Conservation (phyloP, 2,888 invertebrate species). For the Tolmerus cingulatus region DNA sequence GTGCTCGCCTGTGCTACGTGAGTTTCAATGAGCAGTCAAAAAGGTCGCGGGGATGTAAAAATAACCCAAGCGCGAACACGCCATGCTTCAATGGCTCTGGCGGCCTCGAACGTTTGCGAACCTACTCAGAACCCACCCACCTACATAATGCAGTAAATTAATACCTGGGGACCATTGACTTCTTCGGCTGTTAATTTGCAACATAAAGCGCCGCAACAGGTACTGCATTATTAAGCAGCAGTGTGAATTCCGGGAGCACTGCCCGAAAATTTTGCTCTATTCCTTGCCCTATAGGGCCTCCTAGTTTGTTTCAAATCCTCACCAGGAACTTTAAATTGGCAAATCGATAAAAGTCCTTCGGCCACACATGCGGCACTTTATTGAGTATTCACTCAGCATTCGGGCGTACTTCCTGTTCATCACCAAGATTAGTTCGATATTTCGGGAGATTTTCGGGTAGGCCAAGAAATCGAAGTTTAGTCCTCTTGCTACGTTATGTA, state of each 20-base stretch:
- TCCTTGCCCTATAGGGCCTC: not conserved
- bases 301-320: not conserved
- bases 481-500: not conserved
- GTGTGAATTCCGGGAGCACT: not conserved
- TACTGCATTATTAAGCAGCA: not conserved
- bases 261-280: not conserved
- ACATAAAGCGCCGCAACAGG: slow-evolving; percentile 2
- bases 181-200: slow-evolving; percentile 14
- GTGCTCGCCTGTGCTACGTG: not conserved
- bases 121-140: not conserved
- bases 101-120: slow-evolving; percentile 1
- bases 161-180: slow-evolving; percentile 26
- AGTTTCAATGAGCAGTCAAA: slow-evolving; percentile 33
- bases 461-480: not conserved
- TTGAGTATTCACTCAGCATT: not conserved
- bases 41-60: slow-evolving; percentile 33
- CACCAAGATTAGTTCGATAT: not conserved
- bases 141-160: slow-evolving; percentile 34
- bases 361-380: not conserved
- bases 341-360: not conserved
- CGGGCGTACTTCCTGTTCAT: not conserved
- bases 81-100: slow-evolving; percentile 13
- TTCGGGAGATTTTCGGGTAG: not conserved
- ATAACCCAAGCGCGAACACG: slow-evolving; percentile 26
- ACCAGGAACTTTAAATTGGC: not conserved